These are phyloP conservation scores for Brachymystax lenok DNA, from an alignment of 2,797 vertebrate genomes.

Conservation along the genomic window DNA sequence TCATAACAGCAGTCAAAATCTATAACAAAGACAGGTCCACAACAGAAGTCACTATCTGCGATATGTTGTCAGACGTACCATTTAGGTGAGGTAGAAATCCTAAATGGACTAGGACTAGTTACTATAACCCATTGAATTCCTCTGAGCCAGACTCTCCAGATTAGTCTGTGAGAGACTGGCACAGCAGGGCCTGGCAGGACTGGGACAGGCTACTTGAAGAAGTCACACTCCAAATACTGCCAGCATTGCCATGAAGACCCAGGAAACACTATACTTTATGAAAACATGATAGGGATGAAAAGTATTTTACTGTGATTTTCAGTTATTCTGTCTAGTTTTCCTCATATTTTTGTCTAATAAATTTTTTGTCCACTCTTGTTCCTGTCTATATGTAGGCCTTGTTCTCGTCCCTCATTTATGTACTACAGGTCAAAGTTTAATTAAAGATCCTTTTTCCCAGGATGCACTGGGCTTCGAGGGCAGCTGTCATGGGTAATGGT, in stretches of 20 bases:
- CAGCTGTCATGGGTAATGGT: slow-evolving; percentile 49
- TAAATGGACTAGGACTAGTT: not conserved
- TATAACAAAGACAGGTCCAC: too few species aligned
- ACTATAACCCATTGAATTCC: not conserved
- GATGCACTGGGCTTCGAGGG: slow-evolving; percentile 30
- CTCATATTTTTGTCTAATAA: not conserved
- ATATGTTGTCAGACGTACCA: not conserved
- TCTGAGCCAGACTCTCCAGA: not conserved
- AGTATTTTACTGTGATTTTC: not conserved
- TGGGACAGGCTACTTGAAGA: not conserved
- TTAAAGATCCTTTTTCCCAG: slow-evolving; percentile 56
- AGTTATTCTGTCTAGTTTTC: not conserved
- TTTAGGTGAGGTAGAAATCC: not conserved
- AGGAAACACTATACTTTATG: not conserved
- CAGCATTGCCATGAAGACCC: too few species aligned
- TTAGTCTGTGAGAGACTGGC: not conserved
- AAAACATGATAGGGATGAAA: too few species aligned
- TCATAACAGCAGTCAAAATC: too few species aligned
- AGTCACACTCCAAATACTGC: too few species aligned
- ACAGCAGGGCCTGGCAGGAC: not conserved
- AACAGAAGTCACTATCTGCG: not conserved
- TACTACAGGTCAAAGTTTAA: slow-evolving; percentile 36
- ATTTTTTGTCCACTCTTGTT: not conserved
- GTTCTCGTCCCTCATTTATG: not conserved
- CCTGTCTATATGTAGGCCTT: not conserved